A percentile compares a stretch with the other conserved stretches of the same genome.
Conservation (phyloP, 2,888 invertebrate species). For the Atherix ibis region DNA sequence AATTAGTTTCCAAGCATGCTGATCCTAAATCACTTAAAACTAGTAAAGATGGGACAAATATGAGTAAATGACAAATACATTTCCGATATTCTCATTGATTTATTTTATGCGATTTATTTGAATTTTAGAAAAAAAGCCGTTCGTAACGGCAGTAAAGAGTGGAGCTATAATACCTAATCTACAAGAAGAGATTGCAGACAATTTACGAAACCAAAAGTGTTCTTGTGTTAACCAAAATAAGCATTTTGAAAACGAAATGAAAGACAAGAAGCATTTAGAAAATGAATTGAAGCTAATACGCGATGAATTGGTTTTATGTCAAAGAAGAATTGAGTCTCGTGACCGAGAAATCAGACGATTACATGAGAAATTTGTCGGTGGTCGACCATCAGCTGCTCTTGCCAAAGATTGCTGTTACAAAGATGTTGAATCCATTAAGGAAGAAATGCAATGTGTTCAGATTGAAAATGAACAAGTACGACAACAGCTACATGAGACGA, state of each 20-base stretch:
- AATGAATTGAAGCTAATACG: too few relatives aligned
- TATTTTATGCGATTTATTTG: neutral
- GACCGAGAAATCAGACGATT: constrained; percentile 58
- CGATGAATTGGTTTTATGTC: too few relatives aligned
- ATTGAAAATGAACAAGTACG: constrained; percentile 37
- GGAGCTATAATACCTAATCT: constrained; percentile 20
- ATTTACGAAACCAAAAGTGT: too few relatives aligned
- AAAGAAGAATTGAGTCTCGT: too few relatives aligned
- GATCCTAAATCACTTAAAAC: constrained; percentile 25
- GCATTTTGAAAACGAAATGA: too few relatives aligned
- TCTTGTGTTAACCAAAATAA: too few relatives aligned
- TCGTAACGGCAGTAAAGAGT: constrained; percentile 27
- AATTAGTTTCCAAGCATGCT: constrained; percentile 34
- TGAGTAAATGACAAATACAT: constrained; percentile 9
- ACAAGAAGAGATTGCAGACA: too few relatives aligned
- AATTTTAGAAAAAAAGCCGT: constrained; percentile 25
- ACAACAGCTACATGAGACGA: constrained; percentile 21
- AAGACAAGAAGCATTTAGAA: too few relatives aligned
- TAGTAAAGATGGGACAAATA: constrained; percentile 16
- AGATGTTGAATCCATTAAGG: constrained; percentile 37
- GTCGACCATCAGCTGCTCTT: constrained; percentile 46
- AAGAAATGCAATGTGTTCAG: constrained; percentile 42
- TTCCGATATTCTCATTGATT: neutral
- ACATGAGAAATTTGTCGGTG: constrained; percentile 52
- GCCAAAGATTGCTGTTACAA: constrained; percentile 49